Base-by-base conservation (phyloP, 2,797 vertebrate genomes). In the Mallotus villosus region DNA sequence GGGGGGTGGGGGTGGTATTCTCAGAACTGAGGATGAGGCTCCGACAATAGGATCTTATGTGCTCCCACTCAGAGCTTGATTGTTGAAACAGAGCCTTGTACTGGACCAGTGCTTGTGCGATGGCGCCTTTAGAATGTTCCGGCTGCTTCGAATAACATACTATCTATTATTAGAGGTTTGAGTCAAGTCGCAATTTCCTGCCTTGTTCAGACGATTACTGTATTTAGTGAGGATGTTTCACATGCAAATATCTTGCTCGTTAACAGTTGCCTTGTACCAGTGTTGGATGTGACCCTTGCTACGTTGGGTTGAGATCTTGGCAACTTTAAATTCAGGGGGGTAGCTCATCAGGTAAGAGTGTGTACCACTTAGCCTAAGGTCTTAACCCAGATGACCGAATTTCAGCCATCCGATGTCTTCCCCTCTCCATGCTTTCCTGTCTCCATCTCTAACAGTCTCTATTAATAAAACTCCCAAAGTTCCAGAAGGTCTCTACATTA, bases 121-220 rank as follows among this genome's bases (percentile, higher is more conserved):
- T 25, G 19, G 51, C 32, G 21, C 21, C 46, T 66, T 21, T 24
- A 11, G n/a, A 61, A 57, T 32, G 51, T 75, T 75, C 49, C 41
- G 22, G 22, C 37, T 41, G 57, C 37, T 60, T 75, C 68, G 21
- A 73, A 80, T 49, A 37, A 69, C 63, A 22, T 27, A 64, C 29
- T 8, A 46, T 32, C 71, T 74, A 68, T 76, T 72, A 83, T 74
- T 58, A 71, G 63, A 16, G 4, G 12, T 16, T 5, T 24, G 27
- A 72, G 9, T 61, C 21, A 58, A 71, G 67, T 61, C 41, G 51
- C 70, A 78, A 64, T 78, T 84, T 70, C 74, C 67, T 70, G 51
- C 59, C 3, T 65, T 9, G 58, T 70, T 55, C 76, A 49, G 60
- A 67, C 68, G 41, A 70, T 70, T 29, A 27, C 70, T 27, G 41